Evolutionary conservation across 2,888 invertebrate genomes (phyloP), one percentile per base, ranked within the genome.

Genomic region (Erannis defoliaria): DNA sequence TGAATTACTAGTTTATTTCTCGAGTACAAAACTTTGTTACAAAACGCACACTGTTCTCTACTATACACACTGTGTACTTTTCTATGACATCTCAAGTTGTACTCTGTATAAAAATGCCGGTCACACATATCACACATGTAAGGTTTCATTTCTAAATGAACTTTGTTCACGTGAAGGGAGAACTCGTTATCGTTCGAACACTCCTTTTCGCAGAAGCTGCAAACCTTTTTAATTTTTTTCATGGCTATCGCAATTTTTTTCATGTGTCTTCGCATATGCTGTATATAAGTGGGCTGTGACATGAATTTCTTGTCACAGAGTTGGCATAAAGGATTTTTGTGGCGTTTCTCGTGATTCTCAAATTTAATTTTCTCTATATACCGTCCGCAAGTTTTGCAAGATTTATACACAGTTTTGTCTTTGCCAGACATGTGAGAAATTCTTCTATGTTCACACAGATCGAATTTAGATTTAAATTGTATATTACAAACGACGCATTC

Each of bases 51-150:
- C 1, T 58, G 75, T 66, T 92, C 91, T 46, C 77, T 85, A 0
- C 78, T 77, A 4, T 48, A 67, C 45, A 84, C 62, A 72, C 74
- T 83, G 51, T 93, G 92, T 1, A 90, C 66, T 46, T 73, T 85
- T 67, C 88, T 89, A 58, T 93, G 92, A 51, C 77, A 73, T n/a
- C 55, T 78, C 67, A 92, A 73, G 69, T 90, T 86, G 5, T 74
- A 73, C 46, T 89, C 87, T 0, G 90, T 86, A 50, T 92, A 91
- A 67, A 88, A 92, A n/a, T 85, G 79, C 45, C 72, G 77, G 0
- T 90, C 89, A 23, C 92, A 92, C 92, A 93, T 92, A 48, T 92
- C 91, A 61, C 92, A 93, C 49, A 67, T 70, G 62, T 88, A 91
- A 0, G 92, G 90, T 76, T 90, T 92, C 42, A 92, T 89, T 77